Percentiles rank a stretch among this genome's conserved stretches.
Evolutionary conservation across 1,140 invertebrate genomes (phyloP).

Genomic region (Aphidius gifuensis): DNA sequence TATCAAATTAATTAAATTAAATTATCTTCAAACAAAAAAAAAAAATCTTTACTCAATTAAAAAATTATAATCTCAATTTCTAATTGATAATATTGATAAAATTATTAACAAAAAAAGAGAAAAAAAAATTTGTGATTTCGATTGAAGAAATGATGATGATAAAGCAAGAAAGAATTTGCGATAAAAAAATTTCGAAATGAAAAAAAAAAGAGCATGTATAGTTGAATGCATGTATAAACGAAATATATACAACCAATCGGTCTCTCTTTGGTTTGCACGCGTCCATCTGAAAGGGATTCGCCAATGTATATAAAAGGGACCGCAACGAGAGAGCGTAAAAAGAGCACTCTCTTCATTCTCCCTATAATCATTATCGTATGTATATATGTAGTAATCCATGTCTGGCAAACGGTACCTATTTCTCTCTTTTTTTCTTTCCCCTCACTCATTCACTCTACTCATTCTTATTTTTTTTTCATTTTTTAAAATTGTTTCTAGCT

Average conservation of each 20-base stretch:
- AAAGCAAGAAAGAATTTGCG: no score
- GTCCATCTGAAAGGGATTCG: conserved; percentile 20
- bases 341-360: conserved; percentile 1
- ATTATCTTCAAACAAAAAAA: no score
- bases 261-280: conserved; percentile 19
- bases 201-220: conserved; percentile 9
- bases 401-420: no score
- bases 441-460: neutral
- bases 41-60: no score
- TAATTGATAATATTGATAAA: no score
- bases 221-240: conserved; percentile 9
- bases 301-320: conserved; percentile 11
- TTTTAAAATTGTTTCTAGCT: no score
- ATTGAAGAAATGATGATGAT: no score
- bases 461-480: no score
- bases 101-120: no score
- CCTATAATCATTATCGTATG: neutral
- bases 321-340: conserved; percentile 11
- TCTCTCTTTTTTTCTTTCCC: neutral
- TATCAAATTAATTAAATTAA: no score
- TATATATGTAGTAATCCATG: neutral
- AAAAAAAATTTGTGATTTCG: no score
- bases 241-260: conserved; percentile 17
- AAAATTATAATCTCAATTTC: no score
- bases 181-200: neutral